Evolutionary conservation across 2,797 vertebrate genomes (phyloP).

Genomic region (Triplophysa yarkandensis): DNA sequence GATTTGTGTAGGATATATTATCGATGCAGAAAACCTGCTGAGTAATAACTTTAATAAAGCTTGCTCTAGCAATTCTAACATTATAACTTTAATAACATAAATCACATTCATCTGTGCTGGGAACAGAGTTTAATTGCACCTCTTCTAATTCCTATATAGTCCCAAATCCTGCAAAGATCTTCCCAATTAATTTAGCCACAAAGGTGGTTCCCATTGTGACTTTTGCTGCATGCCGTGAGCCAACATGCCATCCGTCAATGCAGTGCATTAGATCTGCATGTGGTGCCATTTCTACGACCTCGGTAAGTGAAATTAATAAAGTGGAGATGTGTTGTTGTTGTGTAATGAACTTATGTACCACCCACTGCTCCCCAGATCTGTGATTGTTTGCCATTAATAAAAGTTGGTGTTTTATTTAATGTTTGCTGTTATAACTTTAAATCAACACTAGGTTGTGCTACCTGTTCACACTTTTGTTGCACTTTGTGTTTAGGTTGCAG

Average conservation of each 20-base stretch:
- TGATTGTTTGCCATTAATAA: not conserved
- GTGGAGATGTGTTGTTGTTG: not conserved
- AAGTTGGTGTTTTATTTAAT: not conserved
- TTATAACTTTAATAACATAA: too few relatives aligned
- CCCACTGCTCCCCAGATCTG: not conserved
- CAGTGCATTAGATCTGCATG: not conserved
- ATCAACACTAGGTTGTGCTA: slow-evolving; percentile 7
- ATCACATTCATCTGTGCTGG: too few relatives aligned
- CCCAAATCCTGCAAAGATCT: too few relatives aligned
- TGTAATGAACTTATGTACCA: too few relatives aligned
- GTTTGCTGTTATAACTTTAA: too few relatives aligned
- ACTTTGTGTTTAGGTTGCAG: too few relatives aligned
- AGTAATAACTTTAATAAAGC: not conserved
- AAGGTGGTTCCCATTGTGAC: not conserved
- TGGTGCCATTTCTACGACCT: not conserved
- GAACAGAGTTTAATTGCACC: not conserved
- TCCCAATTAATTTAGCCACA: too few relatives aligned
- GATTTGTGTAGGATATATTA: too few relatives aligned
- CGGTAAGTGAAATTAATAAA: not conserved
- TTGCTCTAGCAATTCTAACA: too few relatives aligned
- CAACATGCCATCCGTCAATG: not conserved
- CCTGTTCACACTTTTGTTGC: not conserved
- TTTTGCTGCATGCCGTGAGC: not conserved
- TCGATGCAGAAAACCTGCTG: too few relatives aligned
- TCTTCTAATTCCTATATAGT: too few relatives aligned